Conservation (phyloP, 2,113 vertebrate species). For the Microcebus murinus region DNA sequence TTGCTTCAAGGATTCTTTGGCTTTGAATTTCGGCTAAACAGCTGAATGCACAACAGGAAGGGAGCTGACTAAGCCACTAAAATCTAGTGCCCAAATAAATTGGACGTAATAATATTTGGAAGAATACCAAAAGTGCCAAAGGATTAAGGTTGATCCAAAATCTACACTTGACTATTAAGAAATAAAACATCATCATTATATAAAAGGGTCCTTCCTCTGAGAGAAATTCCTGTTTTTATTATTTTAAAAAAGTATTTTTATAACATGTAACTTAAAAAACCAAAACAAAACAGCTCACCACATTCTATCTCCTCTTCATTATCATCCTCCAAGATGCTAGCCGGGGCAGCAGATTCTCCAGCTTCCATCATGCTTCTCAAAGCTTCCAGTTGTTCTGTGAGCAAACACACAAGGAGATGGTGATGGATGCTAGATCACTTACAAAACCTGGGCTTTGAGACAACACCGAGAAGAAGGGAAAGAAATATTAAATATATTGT, state of each 20-base stretch:
- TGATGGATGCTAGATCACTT: background rate
- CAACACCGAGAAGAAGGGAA: background rate
- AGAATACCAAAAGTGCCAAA: background rate
- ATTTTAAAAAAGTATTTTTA: background rate
- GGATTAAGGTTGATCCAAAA: background rate
- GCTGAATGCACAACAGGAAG: background rate
- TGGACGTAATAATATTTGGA: background rate
- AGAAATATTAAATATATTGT: fast-evolving
- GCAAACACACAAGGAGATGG: conserved; percentile 45
- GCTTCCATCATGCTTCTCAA: conserved; percentile 99
- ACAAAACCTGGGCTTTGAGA: background rate
- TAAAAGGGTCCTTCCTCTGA: background rate
- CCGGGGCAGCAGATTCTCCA: conserved; percentile 94
- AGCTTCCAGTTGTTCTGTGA: conserved; percentile 96
- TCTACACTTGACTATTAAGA: background rate
- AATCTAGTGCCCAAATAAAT: background rate
- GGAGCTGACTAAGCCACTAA: background rate
- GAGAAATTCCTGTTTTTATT: background rate
- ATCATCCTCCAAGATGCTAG: conserved; percentile 96
- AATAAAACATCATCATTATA: background rate
- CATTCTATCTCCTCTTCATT: conserved; percentile 96
- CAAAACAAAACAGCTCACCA: conserved; percentile 83
- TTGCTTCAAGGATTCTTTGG: background rate
- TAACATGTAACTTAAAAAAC: background rate
- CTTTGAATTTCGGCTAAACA: background rate